Percentiles rank a stretch among this genome's conserved stretches.
Evolutionary conservation across 1,140 invertebrate genomes (phyloP).

Genomic region (Tetranychus cinnabarinus): DNA sequence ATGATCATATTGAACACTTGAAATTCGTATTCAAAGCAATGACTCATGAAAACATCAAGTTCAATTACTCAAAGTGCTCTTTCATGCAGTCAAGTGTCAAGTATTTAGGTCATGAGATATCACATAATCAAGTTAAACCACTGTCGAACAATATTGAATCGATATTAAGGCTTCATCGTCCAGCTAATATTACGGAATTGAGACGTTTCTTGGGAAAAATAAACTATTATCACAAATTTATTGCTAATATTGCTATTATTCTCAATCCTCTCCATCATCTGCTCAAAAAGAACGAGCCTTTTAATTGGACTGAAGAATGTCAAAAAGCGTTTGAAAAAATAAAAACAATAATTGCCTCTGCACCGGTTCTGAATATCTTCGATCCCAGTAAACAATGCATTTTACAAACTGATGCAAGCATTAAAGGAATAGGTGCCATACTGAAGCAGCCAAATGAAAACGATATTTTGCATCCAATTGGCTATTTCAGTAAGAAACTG

Average conservation of each 20-base stretch:
- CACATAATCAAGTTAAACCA: background rate
- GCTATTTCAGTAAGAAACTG: too few relatives aligned
- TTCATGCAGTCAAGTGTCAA: constrained; percentile 6
- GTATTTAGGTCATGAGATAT: constrained; percentile 10
- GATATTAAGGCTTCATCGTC: constrained; percentile 14
- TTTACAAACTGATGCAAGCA: constrained; percentile 16
- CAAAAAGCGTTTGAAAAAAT: constrained; percentile 19
- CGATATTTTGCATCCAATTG: constrained; percentile 22
- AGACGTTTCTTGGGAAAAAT: constrained; percentile 16
- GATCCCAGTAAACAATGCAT: background rate
- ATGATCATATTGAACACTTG: constrained; percentile 6
- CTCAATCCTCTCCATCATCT: constrained; percentile 10
- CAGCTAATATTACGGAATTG: constrained; percentile 14
- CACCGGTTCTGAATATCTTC: constrained; percentile 3
- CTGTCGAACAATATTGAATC: background rate
- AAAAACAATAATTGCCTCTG: constrained; percentile 17
- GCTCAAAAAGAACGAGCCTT: constrained; percentile 10
- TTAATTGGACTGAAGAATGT: constrained; percentile 7
- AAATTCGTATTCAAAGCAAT: constrained; percentile 3
- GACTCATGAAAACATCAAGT: constrained; percentile 6
- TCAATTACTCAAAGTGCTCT: constrained; percentile 11
- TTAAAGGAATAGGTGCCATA: constrained; percentile 24
- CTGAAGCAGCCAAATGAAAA: constrained; percentile 21
- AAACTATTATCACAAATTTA: constrained; percentile 10
- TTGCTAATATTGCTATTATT: constrained; percentile 9